These are phyloP conservation scores for Danio choprae DNA, from an alignment of 2,797 vertebrate species.

Conservation along the genomic window DNA sequence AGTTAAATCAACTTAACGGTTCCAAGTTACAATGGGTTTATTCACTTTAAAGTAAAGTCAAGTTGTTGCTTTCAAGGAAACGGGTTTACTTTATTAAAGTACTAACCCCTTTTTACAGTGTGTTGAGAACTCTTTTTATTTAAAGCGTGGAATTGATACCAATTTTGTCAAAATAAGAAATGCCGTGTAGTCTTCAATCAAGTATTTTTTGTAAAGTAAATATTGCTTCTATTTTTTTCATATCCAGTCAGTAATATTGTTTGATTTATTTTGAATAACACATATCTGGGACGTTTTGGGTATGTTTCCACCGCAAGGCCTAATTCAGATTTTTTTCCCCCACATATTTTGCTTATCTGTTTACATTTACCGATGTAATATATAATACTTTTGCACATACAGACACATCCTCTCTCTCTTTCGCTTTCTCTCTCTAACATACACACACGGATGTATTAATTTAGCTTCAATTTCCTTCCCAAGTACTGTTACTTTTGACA, in stretches of 20 bases:
- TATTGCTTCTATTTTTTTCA: background rate
- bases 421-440: too few relatives aligned
- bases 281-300: background rate
- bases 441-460: too few relatives aligned
- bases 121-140: background rate
- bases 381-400: too few relatives aligned
- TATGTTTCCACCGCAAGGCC: background rate
- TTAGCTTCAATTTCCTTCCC: slow-evolving; percentile 27
- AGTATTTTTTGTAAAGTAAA: background rate
- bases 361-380: background rate
- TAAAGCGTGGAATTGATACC: background rate
- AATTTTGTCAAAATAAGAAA: background rate
- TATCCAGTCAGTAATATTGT: background rate
- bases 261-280: background rate
- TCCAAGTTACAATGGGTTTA: too few relatives aligned
- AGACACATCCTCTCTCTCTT: too few relatives aligned
- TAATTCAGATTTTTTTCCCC: background rate
- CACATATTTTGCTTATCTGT: background rate
- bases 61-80: too few relatives aligned
- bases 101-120: too few relatives aligned
- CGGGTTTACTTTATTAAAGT: too few relatives aligned
- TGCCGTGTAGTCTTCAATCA: background rate
- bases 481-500: slow-evolving; percentile 2
- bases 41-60: too few relatives aligned
- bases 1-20: too few relatives aligned